These are phyloP conservation scores for Listronotus oregonensis DNA, from an alignment of 1,140 invertebrate species.

Conservation along the genomic window DNA sequence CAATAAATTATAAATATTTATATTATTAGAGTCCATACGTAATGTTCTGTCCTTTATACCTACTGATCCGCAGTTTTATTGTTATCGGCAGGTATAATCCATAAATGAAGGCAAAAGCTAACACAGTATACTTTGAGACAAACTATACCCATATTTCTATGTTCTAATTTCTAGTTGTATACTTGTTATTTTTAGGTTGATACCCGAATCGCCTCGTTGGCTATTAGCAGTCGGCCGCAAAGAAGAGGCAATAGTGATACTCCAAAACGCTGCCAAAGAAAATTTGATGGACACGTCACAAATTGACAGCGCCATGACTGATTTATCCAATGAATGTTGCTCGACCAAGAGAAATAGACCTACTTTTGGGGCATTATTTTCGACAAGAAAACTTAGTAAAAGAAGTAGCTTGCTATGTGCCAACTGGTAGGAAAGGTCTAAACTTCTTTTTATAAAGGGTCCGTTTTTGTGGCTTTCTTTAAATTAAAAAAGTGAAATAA, in stretches of 20 bases:
- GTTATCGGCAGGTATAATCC: no score
- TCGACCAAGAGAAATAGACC: constrained; percentile 53
- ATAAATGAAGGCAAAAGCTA: no score
- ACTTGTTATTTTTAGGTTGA: constrained; percentile 59
- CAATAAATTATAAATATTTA: no score
- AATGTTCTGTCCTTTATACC: no score
- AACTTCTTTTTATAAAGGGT: no score
- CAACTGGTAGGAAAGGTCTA: constrained; percentile 63
- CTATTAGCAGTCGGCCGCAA: constrained; percentile 70
- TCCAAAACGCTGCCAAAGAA: constrained; percentile 67
- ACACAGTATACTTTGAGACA: no score
- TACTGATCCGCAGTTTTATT: no score
- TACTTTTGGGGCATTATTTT: constrained; percentile 68
- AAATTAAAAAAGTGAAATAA: no score
- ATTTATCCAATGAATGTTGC: constrained; percentile 21
- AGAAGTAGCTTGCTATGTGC: constrained; percentile 72
- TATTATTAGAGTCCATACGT: no score
- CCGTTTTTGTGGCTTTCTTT: no score
- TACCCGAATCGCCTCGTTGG: constrained; percentile 85
- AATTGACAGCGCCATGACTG: constrained; percentile 44
- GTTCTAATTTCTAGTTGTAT: no score
- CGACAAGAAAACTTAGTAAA: constrained; percentile 69
- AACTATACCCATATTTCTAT: no score
- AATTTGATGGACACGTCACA: constrained; percentile 46
- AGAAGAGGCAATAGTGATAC: constrained; percentile 67